These are phyloP conservation scores for Palythoa heliodiscus DNA, from an alignment of 92 coral and sea anemone species.

Conservation along the genomic window DNA sequence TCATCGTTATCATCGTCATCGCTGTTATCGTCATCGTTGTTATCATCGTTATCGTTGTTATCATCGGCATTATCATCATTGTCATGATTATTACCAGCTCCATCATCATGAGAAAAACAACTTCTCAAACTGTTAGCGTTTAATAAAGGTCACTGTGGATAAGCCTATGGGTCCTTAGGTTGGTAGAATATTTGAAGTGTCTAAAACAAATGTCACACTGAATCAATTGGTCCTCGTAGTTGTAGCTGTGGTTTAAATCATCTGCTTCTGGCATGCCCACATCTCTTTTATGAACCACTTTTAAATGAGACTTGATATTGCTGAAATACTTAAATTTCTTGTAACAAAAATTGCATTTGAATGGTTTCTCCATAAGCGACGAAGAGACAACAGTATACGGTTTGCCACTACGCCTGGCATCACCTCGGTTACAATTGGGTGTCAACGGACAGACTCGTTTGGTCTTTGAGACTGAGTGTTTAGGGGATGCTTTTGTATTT, in stretches of 20 bases:
- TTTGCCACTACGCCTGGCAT: neutral
- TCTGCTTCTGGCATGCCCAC: conserved; percentile 30
- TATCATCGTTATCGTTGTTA: too few relatives aligned
- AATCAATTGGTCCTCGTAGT: conserved; percentile 3
- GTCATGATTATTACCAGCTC: too few relatives aligned
- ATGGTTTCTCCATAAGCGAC: conserved; percentile 46
- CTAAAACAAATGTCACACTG: conserved; percentile 80
- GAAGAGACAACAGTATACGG: conserved; percentile 27
- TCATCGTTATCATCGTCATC: too few relatives aligned
- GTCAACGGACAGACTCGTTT: conserved; percentile 36
- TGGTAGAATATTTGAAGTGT: conserved; percentile 81
- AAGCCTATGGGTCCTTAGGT: conserved; percentile 76
- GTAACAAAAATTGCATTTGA: conserved; percentile 64
- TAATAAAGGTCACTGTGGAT: conserved; percentile 57
- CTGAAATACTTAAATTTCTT: conserved; percentile 81
- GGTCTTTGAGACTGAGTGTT: neutral
- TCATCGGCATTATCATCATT: too few relatives aligned
- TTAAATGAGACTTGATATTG: conserved; percentile 76
- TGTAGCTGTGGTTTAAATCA: conserved; percentile 20
- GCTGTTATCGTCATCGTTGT: too few relatives aligned
- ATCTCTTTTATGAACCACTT: conserved; percentile 70
- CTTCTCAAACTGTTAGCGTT: neutral
- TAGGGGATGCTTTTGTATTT: neutral
- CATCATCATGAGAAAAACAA: too few relatives aligned
- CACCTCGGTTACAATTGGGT: neutral